These are phyloP conservation scores for Amphipoea oculea DNA, from an alignment of 2,888 invertebrate genomes.

Conservation along the genomic window DNA sequence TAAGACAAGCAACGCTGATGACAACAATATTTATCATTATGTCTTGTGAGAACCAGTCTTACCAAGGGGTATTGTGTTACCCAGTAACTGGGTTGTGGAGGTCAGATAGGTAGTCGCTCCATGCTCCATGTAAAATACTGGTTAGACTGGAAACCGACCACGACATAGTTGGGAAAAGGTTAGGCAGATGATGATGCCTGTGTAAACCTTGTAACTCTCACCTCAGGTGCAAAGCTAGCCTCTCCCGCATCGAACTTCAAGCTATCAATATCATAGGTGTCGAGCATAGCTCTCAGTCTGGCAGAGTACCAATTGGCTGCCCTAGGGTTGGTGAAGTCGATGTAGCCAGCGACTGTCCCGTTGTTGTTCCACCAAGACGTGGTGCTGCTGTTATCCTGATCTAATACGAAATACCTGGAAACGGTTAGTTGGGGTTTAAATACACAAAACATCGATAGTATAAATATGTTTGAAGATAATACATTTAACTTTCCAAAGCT, in stretches of 20 bases:
- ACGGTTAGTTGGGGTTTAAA: neutral
- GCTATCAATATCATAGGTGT: constrained; percentile 92
- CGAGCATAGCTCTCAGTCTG: constrained; percentile 89
- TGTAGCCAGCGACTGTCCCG: constrained; percentile 87
- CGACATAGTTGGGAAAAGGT: neutral
- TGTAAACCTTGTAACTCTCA: constrained; percentile 63
- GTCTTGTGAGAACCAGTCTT: no score
- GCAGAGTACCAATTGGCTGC: constrained; percentile 92
- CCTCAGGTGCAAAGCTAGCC: constrained; percentile 92
- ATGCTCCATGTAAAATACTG: neutral
- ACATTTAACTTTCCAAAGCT: no score
- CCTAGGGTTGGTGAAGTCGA: constrained; percentile 93
- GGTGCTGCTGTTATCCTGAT: constrained; percentile 83
- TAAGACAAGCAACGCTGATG: neutral
- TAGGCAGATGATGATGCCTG: neutral
- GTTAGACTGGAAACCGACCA: neutral
- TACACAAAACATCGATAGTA: no score
- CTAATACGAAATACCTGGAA: constrained; percentile 86
- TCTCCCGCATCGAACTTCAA: constrained; percentile 97
- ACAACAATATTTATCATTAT: neutral
- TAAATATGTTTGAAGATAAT: neutral
- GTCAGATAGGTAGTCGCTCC: neutral
- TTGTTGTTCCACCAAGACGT: constrained; percentile 90
- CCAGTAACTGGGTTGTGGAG: neutral
- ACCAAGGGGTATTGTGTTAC: neutral